Evolutionary conservation across 2,113 vertebrate genomes (phyloP).

Genomic region (Eleginops maclovinus): DNA sequence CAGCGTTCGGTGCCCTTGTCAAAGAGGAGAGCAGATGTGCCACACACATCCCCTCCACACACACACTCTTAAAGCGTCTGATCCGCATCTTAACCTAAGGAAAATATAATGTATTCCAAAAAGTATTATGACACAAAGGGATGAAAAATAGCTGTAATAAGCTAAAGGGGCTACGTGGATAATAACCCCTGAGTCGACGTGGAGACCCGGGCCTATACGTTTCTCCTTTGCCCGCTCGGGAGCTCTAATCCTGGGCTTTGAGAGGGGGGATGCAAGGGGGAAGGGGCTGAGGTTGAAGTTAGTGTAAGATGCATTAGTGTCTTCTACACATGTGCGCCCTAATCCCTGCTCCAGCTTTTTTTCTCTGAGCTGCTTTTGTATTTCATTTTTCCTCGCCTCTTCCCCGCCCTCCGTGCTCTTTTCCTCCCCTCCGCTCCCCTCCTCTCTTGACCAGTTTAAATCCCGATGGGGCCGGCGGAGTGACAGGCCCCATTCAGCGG

Average conservation of each 20-base stretch:
- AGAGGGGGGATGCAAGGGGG: slow-evolving; percentile 7
- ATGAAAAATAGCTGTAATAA: slow-evolving; percentile 78
- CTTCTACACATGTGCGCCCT: slow-evolving; percentile 91
- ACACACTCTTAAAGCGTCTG: slow-evolving; percentile 46
- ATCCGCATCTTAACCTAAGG: slow-evolving; percentile 59
- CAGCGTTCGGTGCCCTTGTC: slow-evolving; percentile 14
- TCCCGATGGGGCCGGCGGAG: slow-evolving; percentile 90
- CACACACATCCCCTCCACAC: slow-evolving; percentile 1
- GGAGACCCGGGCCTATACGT: slow-evolving; percentile 54
- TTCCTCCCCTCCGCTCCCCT: slow-evolving; percentile 28
- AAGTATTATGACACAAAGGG: slow-evolving; percentile 66
- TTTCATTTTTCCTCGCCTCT: slow-evolving; percentile 35
- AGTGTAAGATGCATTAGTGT: slow-evolving; percentile 92
- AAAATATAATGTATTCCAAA: slow-evolving; percentile 60
- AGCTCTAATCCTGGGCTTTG: slow-evolving; percentile 91
- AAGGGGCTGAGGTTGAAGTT: slow-evolving; percentile 84
- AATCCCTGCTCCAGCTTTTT: slow-evolving; percentile 85
- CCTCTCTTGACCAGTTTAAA: slow-evolving; percentile 88
- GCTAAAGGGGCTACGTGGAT: slow-evolving; percentile 77
- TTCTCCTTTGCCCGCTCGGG: slow-evolving; percentile 57
- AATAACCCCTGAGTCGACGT: slow-evolving; percentile 58
- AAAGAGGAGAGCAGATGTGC: slow-evolving; percentile 46
- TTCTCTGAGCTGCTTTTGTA: slow-evolving; percentile 77
- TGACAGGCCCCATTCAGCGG: slow-evolving; percentile 97
- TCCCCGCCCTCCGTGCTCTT: slow-evolving; percentile 73